Evolutionary conservation across 1,140 invertebrate species (phyloP), one percentile per base, ranked within the genome.

Genomic region (Penaeus chinensis): DNA sequence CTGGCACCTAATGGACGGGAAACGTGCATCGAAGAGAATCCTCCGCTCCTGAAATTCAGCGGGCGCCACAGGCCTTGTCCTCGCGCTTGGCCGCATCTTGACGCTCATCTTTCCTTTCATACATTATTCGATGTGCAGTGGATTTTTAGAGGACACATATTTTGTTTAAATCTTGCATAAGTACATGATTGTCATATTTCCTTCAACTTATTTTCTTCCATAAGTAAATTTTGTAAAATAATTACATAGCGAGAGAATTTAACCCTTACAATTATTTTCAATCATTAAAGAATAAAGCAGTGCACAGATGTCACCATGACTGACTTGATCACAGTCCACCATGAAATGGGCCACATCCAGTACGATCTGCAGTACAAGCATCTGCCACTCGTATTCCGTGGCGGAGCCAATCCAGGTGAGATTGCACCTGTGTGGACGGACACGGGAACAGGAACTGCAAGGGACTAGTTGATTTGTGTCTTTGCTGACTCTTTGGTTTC

Each of bases 261-360:
- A 37, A 20, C 83, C 18, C 27, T 20, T 24, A 27, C 37, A 8
- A 42, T 84, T 20, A 78, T n/a, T 32, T 47, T 22, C 42, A n/a
- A 78, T 22, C 32, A 32, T 78, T 22, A 77, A 77, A 98, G 98
- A 88, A 98, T 99, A 77, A 99, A 99, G 93, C 97, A 98, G 95
- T 99, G 98, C 91, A 97, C 97, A 0, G 95, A 96, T 85, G 94
- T 98, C 5, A 97, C 95, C 84, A 96, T 97, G 94, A 95, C 96
- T 84, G 96, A 98, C 92, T 93, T 99, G 74, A 95, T 98, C 82
- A 98, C 96, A 0, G 95, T 96, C 42, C 98, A 99, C 91, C 98
- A 99, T 91, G 97, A 98, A 93, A 93, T 98, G 96, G 96, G 96
- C 5, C 97, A 98, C 91, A 96, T 98, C 85, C 95, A 98, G 91